Base-by-base conservation (phyloP, 2,113 vertebrate genomes). In the Cyprinus carpio region DNA sequence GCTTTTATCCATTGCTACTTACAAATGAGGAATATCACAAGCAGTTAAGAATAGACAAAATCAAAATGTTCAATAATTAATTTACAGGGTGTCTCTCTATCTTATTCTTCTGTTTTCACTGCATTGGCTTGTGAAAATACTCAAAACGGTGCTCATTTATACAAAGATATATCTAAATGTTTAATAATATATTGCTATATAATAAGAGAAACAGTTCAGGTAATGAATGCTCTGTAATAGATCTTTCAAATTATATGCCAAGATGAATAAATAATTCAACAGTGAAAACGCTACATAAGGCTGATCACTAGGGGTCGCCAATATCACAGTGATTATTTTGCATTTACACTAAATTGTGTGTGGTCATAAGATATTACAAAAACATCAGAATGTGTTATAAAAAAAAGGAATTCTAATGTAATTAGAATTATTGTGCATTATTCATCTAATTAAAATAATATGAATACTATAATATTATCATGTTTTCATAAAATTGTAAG, bases 281-380 rank as follows among this genome's bases (percentile, higher is more conserved):
- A 49, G 12, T 46, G 15, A 27, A 51, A 60, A 58, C 56, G 7
- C n/a, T 16, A 46, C 9, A 10, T 18, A 31, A 6, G 0, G 1
- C n/a, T 69, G 67, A 8, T 27, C 87, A 85, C 83, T 82, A 85
- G 83, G 51, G 72, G 87, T 62, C 75, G 78, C 78, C 62, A 85
- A 13, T n/a, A 20, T 40, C 9, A 72, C 23, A 75, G 40, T 16
- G 12, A 75, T 8, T 40, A 27, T 2, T 16, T 16, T 27, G 1
- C 40, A 75, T 25, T 6, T 8, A 75, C 6, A n/a, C 40, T 40
- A 46, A 46, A 46, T n/a, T 5, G 46, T 34, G 27, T 20, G 25
- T 64, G 54, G 34, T n/a, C 29, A 23, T 31, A 15, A 49, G 43
- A 2, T 11, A 72, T 72, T 74, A 20, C n/a, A 25, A 46, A 46